Percentiles rank a stretch among this genome's conserved stretches.
These are phyloP conservation scores for Enteromius paludinosus DNA, from an alignment of 2,797 vertebrate species.

Conservation along the genomic window DNA sequence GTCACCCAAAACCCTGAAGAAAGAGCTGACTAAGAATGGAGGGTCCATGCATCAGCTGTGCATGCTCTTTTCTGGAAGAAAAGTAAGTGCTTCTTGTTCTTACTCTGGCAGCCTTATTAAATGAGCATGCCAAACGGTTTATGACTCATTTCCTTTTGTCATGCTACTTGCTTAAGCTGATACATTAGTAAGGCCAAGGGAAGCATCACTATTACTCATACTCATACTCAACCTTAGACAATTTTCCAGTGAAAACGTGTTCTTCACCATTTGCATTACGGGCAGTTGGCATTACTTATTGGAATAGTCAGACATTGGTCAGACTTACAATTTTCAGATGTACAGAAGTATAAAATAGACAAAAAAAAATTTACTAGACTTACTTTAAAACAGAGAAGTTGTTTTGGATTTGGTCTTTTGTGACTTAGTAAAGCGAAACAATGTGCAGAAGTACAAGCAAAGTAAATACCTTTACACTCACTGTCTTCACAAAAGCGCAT, in stretches of 20 bases:
- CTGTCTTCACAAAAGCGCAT: neutral
- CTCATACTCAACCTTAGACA: neutral
- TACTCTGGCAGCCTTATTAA: neutral
- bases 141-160: neutral
- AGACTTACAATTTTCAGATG: neutral
- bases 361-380: neutral
- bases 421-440: neutral
- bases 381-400: neutral
- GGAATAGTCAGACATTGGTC: neutral
- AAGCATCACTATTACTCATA: neutral
- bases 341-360: neutral
- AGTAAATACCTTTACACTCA: neutral
- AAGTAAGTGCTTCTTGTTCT: conserved; percentile 74
- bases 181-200: neutral
- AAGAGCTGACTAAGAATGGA: conserved; percentile 89
- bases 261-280: neutral
- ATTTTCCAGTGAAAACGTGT: neutral
- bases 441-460: neutral
- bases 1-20: conserved; percentile 92
- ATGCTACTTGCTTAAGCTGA: neutral
- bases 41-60: conserved; percentile 94
- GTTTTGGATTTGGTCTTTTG: neutral
- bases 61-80: conserved; percentile 91
- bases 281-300: neutral
- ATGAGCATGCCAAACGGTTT: neutral